Base-by-base conservation (phyloP, 1,140 invertebrate genomes). In the Drosophila seguyi region DNA sequence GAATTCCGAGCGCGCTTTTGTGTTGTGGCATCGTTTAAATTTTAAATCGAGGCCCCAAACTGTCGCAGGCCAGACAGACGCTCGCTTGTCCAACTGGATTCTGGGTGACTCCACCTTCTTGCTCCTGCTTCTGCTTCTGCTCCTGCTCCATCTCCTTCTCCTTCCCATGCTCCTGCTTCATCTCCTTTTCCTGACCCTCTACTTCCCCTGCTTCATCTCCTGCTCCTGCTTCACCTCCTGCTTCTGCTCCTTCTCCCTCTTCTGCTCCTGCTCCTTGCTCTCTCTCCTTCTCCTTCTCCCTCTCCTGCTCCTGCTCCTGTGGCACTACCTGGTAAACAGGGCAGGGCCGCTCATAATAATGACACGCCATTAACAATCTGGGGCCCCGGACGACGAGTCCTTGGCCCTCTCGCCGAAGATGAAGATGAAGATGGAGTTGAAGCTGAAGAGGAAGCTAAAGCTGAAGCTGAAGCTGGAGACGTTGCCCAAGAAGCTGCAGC, bases 311-410 rank as follows among this genome's bases (percentile, higher is more conserved):
- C 38, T 38, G 34, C 29, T 41, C 11, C 31, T 39, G n/a, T 16
- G n/a, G 1, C 41, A 13, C 2, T n/a, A 25, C 25, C 41, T 55
- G 36, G 25, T 13, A 42, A 42, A 45, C 61, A 74, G 72, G 65
- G 63, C 60, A 66, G 65, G 48, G 72, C 80, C 72, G 74, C 84
- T 84, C 84, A 88, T 88, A 88, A 88, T 90, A 90, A 88, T 88
- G 84, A 88, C 84, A 88, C 84, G 73, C 84, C 84, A 88, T 88
- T 88, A 88, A 88, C 85, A 77, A 84, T 77, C 79, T 81, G 78
- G 76, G 59, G 29, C 45, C 41, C 59, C 53, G 22, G 45, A 47
- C 45, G 48, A 66, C 38, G 42, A 68, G 75, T 73, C 62, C 75
- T 77, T 77, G 53, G 47, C 74, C 41, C 20, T 11, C n/a, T n/a